Evolutionary conservation across 2,797 vertebrate genomes (phyloP), one percentile per base, ranked within the genome.

Genomic region (Mionectes olivaceus): DNA sequence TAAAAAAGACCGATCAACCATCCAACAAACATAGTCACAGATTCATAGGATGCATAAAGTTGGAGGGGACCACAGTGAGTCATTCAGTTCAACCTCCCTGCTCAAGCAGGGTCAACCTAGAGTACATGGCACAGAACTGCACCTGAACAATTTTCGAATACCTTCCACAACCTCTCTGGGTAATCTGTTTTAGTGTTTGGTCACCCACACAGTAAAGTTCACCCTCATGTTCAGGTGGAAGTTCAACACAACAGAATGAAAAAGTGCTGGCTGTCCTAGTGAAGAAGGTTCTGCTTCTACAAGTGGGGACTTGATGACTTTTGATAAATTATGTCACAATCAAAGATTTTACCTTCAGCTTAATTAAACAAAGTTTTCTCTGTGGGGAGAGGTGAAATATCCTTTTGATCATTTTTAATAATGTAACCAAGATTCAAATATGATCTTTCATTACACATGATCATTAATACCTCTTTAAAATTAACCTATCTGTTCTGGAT

Each of bases 221-320:
- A 18, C 39, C 14, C 28, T 50, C 24, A 11, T 30, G 17, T 50
- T 83, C 11, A 33, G 28, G 17, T 30, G 11, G 6, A 83, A 12
- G 13, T 39, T 33, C 44, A 60, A 47, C 5, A 56, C 30, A 57
- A 61, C 3, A 57, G 11, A 83, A 70, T 27, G 8, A 68, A 56
- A 73, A 88, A 70, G 16, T 0, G 0, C 7, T 14, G 57, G 2
- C 6, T 64, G 5, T 49, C 14, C 11, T 46, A 53, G 4, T 49
- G 27, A 49, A 81, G 67, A 77, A 9, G 3, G 24, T 78, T 28
- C 19, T 10, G 2, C 49, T 92, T 84, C 15, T 39, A 67, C 5
- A 75, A 22, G 18, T 3, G 8, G 13, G 4, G 14, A 61, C 13
- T 52, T 46, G 6, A 39, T 71, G 33, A 46, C 9, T 69, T 74